Conservation (phyloP, 2,797 vertebrate genomes). For the Typhlichthys subterraneus region DNA sequence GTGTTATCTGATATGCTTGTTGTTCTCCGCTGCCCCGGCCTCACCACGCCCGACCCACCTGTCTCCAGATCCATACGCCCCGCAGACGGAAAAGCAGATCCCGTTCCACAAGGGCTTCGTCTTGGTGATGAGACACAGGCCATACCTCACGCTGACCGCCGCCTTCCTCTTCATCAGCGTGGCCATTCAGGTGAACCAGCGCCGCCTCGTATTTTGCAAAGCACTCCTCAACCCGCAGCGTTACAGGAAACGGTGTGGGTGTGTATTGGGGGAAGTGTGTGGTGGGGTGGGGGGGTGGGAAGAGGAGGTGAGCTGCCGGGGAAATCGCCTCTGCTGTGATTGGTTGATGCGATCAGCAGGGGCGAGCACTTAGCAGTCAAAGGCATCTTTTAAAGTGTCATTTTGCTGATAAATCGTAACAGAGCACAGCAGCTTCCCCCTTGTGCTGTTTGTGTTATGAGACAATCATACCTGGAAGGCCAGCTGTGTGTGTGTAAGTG, state of each 20-base stretch:
- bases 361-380: constrained; percentile 42
- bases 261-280: background rate
- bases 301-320: too few species aligned
- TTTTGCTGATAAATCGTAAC: too few species aligned
- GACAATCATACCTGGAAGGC: too few species aligned
- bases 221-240: constrained; percentile 17
- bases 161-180: constrained; percentile 95
- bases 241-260: constrained; percentile 32
- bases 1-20: constrained; percentile 50
- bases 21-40: constrained; percentile 16
- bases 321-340: constrained; percentile 34
- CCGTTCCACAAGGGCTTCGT: constrained; percentile 87
- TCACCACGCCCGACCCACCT: constrained; percentile 14
- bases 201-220: constrained; percentile 13
- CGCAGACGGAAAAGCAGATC: constrained; percentile 81
- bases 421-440: too few species aligned
- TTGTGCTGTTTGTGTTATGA: too few species aligned
- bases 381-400: constrained; percentile 38
- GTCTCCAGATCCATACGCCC: constrained; percentile 82
- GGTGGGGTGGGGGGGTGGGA: background rate
- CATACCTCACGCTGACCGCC: constrained; percentile 88
- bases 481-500: too few species aligned
- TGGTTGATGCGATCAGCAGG: constrained; percentile 57
- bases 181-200: constrained; percentile 89
- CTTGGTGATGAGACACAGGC: constrained; percentile 87